Base-by-base conservation (phyloP, 1,140 invertebrate species). In the Palaemon carinicauda region DNA sequence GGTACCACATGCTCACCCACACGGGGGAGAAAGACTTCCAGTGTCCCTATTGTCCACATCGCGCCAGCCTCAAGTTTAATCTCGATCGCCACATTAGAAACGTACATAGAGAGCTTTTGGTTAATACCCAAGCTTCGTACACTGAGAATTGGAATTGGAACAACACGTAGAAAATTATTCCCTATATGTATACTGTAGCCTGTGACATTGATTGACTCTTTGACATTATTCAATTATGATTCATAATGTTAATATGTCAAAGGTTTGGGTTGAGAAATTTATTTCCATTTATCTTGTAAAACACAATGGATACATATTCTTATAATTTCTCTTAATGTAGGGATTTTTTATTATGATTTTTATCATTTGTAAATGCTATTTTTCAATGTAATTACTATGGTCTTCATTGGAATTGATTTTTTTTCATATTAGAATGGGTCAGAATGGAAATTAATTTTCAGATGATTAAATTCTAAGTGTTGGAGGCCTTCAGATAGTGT, bases 11-110 rank as follows among this genome's bases (percentile, higher is more conserved):
- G 89, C 87, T 90, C 17, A 89, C 89, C 19, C 91, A 92, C 85
- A 92, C 91, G 1, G 89, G 92, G 0, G 93, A 94, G 90, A 90
- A 92, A 75, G 93, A 93, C 9, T 93, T 92, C 90, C 91, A 91
- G 82, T 94, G 93, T 88, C 91, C 91, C 83, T 90, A 92, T 60
- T 94, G 93, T 80, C 87, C 89, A 12, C 92, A 92, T 31, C 82
- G 88, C 50, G 88, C 88, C 52, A 79, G 82, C 60, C 79, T 88
- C 60, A 88, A 88, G 88, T 88, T 85, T 65, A 86, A 85, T 75
- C 74, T 88, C n/a, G 77, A 89, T 82, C 89, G 88, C 17, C 89
- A 89, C 31, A 88, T 90, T 77, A 78, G 81, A 53, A 90, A 89
- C 0, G 81, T 87, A 51, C 83, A 88, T 52, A 86, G 78, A 80